Base-by-base conservation (phyloP, 2,113 vertebrate genomes). In the Arenaria interpres region DNA sequence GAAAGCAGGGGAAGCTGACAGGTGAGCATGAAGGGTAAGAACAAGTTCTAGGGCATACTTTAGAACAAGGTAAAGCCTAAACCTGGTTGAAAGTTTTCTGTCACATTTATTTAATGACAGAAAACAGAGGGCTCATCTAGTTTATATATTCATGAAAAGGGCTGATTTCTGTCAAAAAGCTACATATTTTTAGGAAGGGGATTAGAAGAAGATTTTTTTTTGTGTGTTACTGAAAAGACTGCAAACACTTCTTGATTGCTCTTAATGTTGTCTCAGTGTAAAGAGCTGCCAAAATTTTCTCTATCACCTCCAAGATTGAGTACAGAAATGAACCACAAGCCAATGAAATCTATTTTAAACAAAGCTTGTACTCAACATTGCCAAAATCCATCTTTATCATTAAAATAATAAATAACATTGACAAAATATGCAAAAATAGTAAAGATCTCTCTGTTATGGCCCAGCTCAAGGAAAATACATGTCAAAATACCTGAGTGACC, bases 281-380 rank as follows among this genome's bases (percentile, higher is more conserved):
- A 86, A 80, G 41, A 95, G 39, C 79, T 89, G 95, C 89, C 94
- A 95, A 76, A 89, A 71, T 87, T 85, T 94, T 95, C 74, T n/a
- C 86, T 93, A 46, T 95, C 91, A 91, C 74, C 84, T 96, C 84
- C 63, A 22, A 74, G 46, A 96, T 1, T 87, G 72, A 97, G 71
- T 67, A 73, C 85, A 97, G 71, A 85, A 97, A 89, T 48, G 78
- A 96, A 59, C 45, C 45, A 54, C 74, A 88, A 91, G 80, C 77
- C 86, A 96, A 22, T 37, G 50, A 76, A 76, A 93, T 91, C 91
- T 95, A 95, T 95, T 96, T 96, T 88, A 94, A 97, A 96, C 81
- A 91, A 91, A 87, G 20, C 67, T 85, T 92, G 53, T 33, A 94
- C 85, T 83, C 89, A 91, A 48, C 81, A 71, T 33, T 91, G 94